These are phyloP conservation scores for Eupithecia abbreviata DNA, from an alignment of 2,888 invertebrate genomes.

Conservation along the genomic window DNA sequence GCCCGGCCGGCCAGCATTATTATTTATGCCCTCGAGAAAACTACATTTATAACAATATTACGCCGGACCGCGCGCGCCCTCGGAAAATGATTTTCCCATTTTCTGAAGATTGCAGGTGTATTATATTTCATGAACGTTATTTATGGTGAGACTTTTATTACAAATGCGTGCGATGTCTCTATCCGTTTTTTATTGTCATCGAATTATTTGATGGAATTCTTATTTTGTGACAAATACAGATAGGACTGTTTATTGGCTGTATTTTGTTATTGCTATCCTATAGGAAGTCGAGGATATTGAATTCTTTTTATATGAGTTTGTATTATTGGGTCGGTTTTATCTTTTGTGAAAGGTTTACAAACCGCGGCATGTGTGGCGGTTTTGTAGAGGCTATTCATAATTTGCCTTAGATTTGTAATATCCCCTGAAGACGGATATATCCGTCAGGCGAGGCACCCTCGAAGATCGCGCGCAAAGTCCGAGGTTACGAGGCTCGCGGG, in stretches of 20 bases:
- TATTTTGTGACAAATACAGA: constrained; percentile 74
- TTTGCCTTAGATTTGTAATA: constrained; percentile 66
- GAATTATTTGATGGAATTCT: constrained; percentile 79
- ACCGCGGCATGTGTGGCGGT: constrained; percentile 17
- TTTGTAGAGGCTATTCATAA: constrained; percentile 65
- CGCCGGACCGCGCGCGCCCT: constrained; percentile 81
- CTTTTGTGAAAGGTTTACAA: neutral
- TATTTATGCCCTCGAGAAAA: constrained; percentile 80
- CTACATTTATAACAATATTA: constrained; percentile 84
- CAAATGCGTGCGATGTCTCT: constrained; percentile 84
- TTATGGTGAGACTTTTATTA: constrained; percentile 83
- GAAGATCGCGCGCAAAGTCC: constrained; percentile 66
- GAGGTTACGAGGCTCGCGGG: constrained; percentile 81
- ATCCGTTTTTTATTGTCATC: constrained; percentile 79
- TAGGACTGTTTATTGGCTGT: constrained; percentile 67
- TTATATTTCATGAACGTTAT: constrained; percentile 84
- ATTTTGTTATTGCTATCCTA: constrained; percentile 63
- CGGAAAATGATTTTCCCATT: constrained; percentile 83
- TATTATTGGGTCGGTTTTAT: constrained; percentile 42
- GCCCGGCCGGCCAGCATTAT: constrained; percentile 74
- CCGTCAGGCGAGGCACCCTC: constrained; percentile 73
- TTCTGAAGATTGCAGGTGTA: constrained; percentile 84
- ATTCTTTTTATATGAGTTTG: constrained; percentile 54
- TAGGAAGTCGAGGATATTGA: constrained; percentile 59
- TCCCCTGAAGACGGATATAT: constrained; percentile 80